These are phyloP conservation scores for Bombus superbus DNA, from an alignment of 1,140 invertebrate species.

Conservation along the genomic window DNA sequence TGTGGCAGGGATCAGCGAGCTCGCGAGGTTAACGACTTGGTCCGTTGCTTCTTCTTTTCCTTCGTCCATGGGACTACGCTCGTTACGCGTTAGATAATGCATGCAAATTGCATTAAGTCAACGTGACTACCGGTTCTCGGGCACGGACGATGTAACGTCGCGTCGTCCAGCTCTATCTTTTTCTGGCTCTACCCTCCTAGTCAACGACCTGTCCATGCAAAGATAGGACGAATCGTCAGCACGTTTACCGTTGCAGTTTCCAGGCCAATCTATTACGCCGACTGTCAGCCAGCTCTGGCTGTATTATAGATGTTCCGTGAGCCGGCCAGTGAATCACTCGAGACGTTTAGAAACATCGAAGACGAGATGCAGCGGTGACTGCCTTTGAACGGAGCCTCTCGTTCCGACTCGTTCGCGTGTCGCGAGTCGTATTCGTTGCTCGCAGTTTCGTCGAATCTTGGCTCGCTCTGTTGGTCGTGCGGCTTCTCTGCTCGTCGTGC, in stretches of 20 bases:
- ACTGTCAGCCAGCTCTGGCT: neutral
- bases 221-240: slow-evolving; percentile 65
- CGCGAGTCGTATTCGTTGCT: too few species aligned
- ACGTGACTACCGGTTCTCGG: slow-evolving; percentile 68
- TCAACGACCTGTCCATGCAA: slow-evolving; percentile 62
- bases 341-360: slow-evolving; percentile 41
- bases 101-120: slow-evolving; percentile 75
- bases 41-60: slow-evolving; percentile 37
- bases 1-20: slow-evolving; percentile 9
- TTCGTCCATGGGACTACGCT: slow-evolving; percentile 33
- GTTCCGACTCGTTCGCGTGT: neutral
- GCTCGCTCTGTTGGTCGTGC: neutral
- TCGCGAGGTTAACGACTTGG: slow-evolving; percentile 51
- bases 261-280: slow-evolving; percentile 34
- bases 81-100: slow-evolving; percentile 76
- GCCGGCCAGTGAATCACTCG: slow-evolving; percentile 24
- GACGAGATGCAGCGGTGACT: neutral
- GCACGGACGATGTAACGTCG: slow-evolving; percentile 14
- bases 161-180: neutral
- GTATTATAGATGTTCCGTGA: slow-evolving; percentile 32
- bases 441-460: slow-evolving; percentile 28
- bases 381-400: neutral
- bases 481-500: neutral
- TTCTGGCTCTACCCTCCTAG: slow-evolving; percentile 18
- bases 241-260: slow-evolving; percentile 26